Evolutionary conservation across 2,113 vertebrate genomes (phyloP), one percentile per base, ranked within the genome.

Genomic region (Sakesphorus luctuosus): DNA sequence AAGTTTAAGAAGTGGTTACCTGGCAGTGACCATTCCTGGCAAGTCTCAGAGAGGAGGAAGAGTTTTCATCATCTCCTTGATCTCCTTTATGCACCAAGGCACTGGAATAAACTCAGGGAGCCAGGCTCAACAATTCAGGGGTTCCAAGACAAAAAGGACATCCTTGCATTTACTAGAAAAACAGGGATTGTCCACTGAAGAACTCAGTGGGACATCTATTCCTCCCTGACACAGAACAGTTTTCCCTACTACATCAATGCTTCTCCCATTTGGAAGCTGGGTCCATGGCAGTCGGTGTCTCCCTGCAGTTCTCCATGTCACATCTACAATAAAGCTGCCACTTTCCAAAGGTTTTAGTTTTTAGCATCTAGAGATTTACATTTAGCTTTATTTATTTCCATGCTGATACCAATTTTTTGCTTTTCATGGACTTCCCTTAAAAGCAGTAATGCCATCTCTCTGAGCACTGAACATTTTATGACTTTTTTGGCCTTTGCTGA

Each of bases 371-470:
- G 25, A 65, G 35, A n/a, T 68, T 84, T 85, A 67, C 61, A 81
- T 52, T 94, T 67, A 86, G 33, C 35, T 76, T 75, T 40, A 81
- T 89, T 94, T 67, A 75, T 91, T 91, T 79, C 91, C 36, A 62
- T 58, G 71, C 46, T 85, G 89, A 76, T 87, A 89, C 40, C 52
- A 68, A 31, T 33, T 28, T 78, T 68, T 77, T 56, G 61, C 13
- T 95, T 92, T 80, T 71, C 50, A 77, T 12, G 88, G 78, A 25
- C 69, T 93, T 94, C 44, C 75, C 78, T 85, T 90, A 85, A 89
- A 91, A 89, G 79, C 67, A 89, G 67, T 24, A 89, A 91, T 35
- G 29, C 55, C 83, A 15, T 49, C 61, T 75, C 49, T 94, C 40
- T 33, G 10, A 2, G 24, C 29, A 31, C 18, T 80, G 47, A 62